Evolutionary conservation across 2,888 invertebrate species (phyloP).

Genomic region (Agrochola circellaris): DNA sequence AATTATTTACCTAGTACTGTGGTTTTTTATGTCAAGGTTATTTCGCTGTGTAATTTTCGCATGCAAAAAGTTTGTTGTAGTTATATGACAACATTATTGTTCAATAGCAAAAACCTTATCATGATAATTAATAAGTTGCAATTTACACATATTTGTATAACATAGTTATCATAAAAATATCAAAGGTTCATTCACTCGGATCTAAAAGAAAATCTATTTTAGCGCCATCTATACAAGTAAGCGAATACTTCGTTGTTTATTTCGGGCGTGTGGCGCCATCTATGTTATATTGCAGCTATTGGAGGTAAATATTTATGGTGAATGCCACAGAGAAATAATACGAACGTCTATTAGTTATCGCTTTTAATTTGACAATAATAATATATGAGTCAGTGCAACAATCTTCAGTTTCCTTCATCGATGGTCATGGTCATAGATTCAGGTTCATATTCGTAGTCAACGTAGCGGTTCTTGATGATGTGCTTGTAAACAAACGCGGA

Average conservation of each 20-base stretch:
- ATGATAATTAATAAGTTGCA: background rate
- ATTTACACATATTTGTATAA: background rate
- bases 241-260: background rate
- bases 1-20: background rate
- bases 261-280: background rate
- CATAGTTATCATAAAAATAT: background rate
- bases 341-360: background rate
- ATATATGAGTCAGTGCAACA: background rate
- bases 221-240: conserved; percentile 9
- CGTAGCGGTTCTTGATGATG: conserved; percentile 84
- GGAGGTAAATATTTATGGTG: background rate
- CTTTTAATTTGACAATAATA: conserved; percentile 7
- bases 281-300: background rate
- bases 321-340: background rate
- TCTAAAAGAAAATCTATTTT: background rate
- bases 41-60: background rate
- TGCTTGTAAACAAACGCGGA: conserved; percentile 91
- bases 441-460: conserved; percentile 81
- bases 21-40: background rate
- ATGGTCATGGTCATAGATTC: conserved; percentile 78
- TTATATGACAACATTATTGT: background rate
- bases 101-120: background rate
- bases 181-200: background rate
- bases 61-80: background rate
- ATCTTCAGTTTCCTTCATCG: conserved; percentile 70